These are phyloP conservation scores for Tor tambroides DNA, from an alignment of 2,113 vertebrate species.

Conservation along the genomic window DNA sequence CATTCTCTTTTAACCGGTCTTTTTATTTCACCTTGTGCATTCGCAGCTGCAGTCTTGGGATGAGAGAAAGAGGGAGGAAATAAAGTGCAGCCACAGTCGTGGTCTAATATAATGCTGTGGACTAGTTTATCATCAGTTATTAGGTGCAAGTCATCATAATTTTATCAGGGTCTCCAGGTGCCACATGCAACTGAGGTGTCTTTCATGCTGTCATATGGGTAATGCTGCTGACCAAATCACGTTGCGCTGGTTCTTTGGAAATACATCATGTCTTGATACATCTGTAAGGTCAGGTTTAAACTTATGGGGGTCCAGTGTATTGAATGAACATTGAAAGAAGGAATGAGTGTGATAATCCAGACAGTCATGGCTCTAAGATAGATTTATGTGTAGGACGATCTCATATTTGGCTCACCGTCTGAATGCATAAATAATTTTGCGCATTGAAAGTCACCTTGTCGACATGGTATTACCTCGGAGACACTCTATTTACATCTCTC, in stretches of 20 bases:
- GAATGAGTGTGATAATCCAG: conserved; percentile 43
- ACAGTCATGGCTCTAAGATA: conserved; percentile 49
- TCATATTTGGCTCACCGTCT: conserved; percentile 20
- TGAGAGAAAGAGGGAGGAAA: neutral
- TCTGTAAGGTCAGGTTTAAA: conserved; percentile 34
- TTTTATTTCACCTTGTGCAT: neutral
- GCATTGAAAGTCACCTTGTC: conserved; percentile 52
- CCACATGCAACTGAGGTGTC: neutral
- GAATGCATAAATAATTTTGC: conserved; percentile 32
- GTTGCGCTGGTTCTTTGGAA: neutral
- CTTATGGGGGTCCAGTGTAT: conserved; percentile 14
- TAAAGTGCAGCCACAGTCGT: neutral
- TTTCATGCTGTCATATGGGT: neutral
- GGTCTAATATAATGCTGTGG: neutral
- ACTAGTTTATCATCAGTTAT: conserved; percentile 40
- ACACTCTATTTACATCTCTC: conserved; percentile 1
- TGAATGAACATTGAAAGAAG: conserved; percentile 38
- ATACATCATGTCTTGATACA: conserved; percentile 46
- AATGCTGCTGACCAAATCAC: conserved; percentile 23
- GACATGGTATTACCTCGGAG: neutral
- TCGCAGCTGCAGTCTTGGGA: neutral
- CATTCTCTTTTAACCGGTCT: conserved; percentile 32
- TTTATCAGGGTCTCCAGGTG: conserved; percentile 28
- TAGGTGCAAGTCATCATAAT: conserved; percentile 33
- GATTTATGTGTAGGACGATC: conserved; percentile 42